A percentile compares a stretch with the other conserved stretches of the same genome.
These are phyloP conservation scores for Eupithecia pulchellata DNA, from an alignment of 2,888 invertebrate genomes.

Conservation along the genomic window DNA sequence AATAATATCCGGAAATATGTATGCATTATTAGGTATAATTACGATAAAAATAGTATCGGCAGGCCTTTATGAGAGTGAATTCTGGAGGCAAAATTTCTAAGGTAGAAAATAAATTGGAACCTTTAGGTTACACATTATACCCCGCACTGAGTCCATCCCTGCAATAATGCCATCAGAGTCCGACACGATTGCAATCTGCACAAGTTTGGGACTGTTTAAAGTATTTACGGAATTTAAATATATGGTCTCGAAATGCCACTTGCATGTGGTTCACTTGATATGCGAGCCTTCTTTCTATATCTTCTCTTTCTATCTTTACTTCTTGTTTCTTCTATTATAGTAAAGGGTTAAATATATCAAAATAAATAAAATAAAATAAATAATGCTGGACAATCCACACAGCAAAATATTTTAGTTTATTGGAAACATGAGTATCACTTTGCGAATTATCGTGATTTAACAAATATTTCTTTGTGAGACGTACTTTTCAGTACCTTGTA, in stretches of 20 bases:
- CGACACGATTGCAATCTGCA: conserved; percentile 74
- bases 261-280: conserved; percentile 63
- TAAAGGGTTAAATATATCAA: conserved; percentile 24
- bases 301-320: conserved; percentile 26
- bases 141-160: conserved; percentile 30
- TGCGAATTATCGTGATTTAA: neutral
- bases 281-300: conserved; percentile 32
- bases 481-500: neutral
- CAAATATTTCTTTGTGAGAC: neutral
- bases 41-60: neutral
- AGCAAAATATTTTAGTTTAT: conserved; percentile 36
- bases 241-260: conserved; percentile 74
- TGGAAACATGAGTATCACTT: neutral
- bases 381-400: too few relatives aligned
- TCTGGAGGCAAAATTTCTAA: neutral
- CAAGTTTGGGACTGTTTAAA: conserved; percentile 69
- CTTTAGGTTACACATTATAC: conserved; percentile 2
- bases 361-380: too few relatives aligned
- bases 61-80: neutral
- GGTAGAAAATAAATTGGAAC: neutral
- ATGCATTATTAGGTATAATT: neutral
- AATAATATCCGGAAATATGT: neutral
- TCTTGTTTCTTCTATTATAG: conserved; percentile 29
- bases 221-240: conserved; percentile 60
- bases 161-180: conserved; percentile 67